These are phyloP conservation scores for Nesometra sesokonis DNA, from an alignment of 35 echinoderm and acorn worm genomes.

Conservation along the genomic window DNA sequence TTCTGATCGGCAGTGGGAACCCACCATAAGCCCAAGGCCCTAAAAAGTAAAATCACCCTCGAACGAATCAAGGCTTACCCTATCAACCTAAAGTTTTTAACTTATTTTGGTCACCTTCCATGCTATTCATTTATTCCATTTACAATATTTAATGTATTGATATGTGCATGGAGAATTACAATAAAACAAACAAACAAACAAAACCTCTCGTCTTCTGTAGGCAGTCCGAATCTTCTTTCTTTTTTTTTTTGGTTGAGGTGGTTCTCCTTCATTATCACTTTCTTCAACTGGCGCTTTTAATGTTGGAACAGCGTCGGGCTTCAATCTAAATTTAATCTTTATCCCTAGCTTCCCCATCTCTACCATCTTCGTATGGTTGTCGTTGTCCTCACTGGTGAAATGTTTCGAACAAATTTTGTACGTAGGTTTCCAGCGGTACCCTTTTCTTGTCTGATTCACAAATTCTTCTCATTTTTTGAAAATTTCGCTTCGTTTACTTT, in stretches of 20 bases:
- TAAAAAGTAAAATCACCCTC: too few species aligned
- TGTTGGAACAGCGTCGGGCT: neutral
- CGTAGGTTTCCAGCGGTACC: neutral
- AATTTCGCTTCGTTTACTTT: neutral
- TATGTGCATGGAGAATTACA: too few species aligned
- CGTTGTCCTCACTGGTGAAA: neutral
- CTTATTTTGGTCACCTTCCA: too few species aligned
- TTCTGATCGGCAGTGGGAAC: too few species aligned
- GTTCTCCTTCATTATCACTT: neutral
- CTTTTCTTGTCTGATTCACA: neutral
- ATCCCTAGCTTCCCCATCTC: neutral
- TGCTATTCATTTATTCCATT: too few species aligned
- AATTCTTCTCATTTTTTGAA: neutral
- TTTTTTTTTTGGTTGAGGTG: neutral
- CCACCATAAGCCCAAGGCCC: too few species aligned
- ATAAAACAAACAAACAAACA: neutral
- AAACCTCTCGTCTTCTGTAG: neutral
- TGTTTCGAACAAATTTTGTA: neutral
- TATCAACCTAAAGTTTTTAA: too few species aligned
- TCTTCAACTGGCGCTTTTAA: neutral
- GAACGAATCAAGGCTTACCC: too few species aligned
- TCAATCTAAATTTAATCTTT: neutral
- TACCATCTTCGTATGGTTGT: neutral
- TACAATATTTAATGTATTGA: too few species aligned
- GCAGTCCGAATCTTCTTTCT: neutral